These are phyloP conservation scores for Anomalospiza imberbis DNA, from an alignment of 2,797 vertebrate genomes.

Conservation along the genomic window DNA sequence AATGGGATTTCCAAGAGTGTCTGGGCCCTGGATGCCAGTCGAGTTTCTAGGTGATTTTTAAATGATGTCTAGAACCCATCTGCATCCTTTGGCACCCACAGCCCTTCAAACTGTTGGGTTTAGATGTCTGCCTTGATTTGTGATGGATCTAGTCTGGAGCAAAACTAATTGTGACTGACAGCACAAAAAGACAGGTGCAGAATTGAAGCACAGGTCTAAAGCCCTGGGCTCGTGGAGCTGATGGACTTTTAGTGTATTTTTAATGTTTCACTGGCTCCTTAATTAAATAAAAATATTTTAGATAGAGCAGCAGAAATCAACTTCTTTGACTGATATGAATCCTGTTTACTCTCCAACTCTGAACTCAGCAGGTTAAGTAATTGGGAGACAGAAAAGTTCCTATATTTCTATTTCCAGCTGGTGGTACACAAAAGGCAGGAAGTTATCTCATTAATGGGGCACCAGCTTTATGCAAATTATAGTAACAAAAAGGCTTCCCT, in stretches of 20 bases:
- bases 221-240: neutral
- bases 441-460: slow-evolving; percentile 85
- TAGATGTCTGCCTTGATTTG: neutral
- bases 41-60: slow-evolving; percentile 46
- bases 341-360: slow-evolving; percentile 81
- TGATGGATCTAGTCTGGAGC: slow-evolving; percentile 3
- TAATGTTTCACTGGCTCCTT: slow-evolving; percentile 25
- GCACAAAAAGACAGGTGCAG: slow-evolving; percentile 57
- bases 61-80: slow-evolving; percentile 22
- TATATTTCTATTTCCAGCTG: slow-evolving; percentile 86
- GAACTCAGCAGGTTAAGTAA: slow-evolving; percentile 88
- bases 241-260: slow-evolving; percentile 34
- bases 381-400: slow-evolving; percentile 81
- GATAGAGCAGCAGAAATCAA: slow-evolving; percentile 71
- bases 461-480: slow-evolving; percentile 87
- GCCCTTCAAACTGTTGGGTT: neutral
- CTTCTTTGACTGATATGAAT: slow-evolving; percentile 73
- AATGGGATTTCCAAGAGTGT: neutral
- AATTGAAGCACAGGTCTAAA: neutral
- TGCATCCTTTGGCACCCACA: slow-evolving; percentile 14
- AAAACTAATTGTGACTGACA: slow-evolving; percentile 56
- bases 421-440: slow-evolving; percentile 85
- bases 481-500: slow-evolving; percentile 82
- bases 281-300: slow-evolving; percentile 70
- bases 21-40: neutral